Evolutionary conservation across 2,797 vertebrate genomes (phyloP).

Genomic region (Uromys caudimaculatus): DNA sequence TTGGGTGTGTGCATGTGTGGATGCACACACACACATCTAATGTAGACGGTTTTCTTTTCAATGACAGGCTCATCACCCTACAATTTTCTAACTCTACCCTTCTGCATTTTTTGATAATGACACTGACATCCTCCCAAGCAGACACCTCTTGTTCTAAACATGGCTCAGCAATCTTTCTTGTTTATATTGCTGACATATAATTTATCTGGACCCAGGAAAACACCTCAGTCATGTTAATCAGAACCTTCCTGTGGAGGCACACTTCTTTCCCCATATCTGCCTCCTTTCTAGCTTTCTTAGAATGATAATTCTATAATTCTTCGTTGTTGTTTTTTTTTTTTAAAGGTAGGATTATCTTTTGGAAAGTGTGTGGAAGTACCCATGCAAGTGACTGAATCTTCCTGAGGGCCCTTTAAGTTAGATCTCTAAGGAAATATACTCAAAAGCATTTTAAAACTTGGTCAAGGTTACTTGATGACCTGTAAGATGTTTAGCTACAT

Average conservation of each 20-base stretch:
- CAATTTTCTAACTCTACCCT: conserved; percentile 46
- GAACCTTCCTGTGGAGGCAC: background rate
- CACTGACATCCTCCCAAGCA: background rate
- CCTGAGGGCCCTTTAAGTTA: background rate
- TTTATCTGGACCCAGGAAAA: conserved; percentile 42
- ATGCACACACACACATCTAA: background rate
- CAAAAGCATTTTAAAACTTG: background rate
- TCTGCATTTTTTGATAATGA: conserved; percentile 41
- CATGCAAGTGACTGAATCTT: background rate
- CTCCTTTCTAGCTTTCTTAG: background rate
- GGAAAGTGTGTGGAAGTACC: background rate
- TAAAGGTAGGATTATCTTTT: background rate
- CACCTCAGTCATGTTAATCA: conserved; percentile 10
- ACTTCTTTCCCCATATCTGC: background rate
- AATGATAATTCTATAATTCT: conserved; percentile 28
- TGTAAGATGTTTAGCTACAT: background rate
- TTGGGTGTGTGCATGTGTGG: background rate
- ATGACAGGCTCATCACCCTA: background rate
- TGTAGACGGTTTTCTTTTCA: background rate
- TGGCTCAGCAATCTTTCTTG: background rate
- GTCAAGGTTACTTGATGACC: background rate
- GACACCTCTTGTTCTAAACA: background rate
- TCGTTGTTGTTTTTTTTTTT: background rate
- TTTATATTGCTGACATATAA: conserved; percentile 1
- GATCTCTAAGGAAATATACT: conserved; percentile 1